Base-by-base conservation (phyloP, 1,140 invertebrate species). In the Daktulosphaira vitifoliae region DNA sequence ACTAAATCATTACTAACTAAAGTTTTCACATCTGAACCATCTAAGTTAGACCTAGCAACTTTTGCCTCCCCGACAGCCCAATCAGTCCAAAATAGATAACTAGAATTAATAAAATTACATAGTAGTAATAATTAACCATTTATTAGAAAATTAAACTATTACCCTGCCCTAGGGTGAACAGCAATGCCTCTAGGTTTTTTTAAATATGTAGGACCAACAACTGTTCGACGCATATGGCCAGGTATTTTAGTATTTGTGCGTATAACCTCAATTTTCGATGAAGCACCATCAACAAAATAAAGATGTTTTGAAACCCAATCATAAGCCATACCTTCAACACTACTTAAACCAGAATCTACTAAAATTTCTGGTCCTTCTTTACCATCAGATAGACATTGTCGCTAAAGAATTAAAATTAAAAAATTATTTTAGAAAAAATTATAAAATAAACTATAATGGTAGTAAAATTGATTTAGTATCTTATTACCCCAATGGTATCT, bases 271-370 rank as follows among this genome's bases (percentile, higher is more conserved):
- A 94, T 90, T 70, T 83, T 84, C 69, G 84, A 81, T 46, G 82
- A 78, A 65, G 84, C 78, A 37, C 88, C 84, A 74, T 96, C 92
- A 1, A 92, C 89, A 75, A 93, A 95, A 74, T 94, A 97, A 0
- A 98, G 75, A 67, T 92, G 86, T 65, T 92, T 87, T 0, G 88
- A 87, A n/a, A 94, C 83, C 91, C 91, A 96, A 78, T 98, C 94
- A 33, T 90, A 81, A 0, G 90, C 86, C 82, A 96, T 88, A 9
- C 92, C 92, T 77, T 96, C 92, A 22, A 96, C 88, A 5, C 88
- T 90, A 37, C 83, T 81, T 38, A 94, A 76, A 70, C 87, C 82
- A 0, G 77, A 82, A 68, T 86, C 82, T 0, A 91, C 83, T 1
- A 92, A 73, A 38, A 85, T 80, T 76, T 90, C 85, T 18, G 82